Evolutionary conservation across 2,888 invertebrate genomes (phyloP), one percentile per base, ranked within the genome.

Genomic region (Notocelia uddmanniana): DNA sequence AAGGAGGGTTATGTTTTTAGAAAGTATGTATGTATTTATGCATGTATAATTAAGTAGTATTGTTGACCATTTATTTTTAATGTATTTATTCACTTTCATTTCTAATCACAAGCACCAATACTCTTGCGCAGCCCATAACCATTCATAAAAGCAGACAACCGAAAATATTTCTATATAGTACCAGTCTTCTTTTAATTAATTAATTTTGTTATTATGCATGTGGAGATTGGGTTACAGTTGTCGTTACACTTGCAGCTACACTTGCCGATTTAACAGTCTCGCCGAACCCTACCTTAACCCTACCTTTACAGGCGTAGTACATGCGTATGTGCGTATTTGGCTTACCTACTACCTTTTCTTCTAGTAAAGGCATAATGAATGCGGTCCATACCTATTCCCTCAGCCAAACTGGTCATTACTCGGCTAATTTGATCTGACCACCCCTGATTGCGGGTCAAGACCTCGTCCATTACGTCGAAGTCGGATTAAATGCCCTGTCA

Each of bases 401-500:
- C 15, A 26, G 15, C 45, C 45, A 67, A 55, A 55, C 37, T 60
- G 66, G 59, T 60, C 45, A 72, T 72, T 72, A 68, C 23, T 23
- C 34, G 26, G 68, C 48, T 68, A 68, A 72, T 68, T 72, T 60
- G 67, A 72, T 68, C 62, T 45, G 60, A 18, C 55, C 55, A 57
- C 68, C 72, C 71, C 72, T 68, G 68, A 68, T 72, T 68, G 62
- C 48, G 34, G 67, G 72, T 57, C 67, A 68, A 54, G 72, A 76
- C 77, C 77, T 71, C 54, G 71, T 76, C 80, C 79, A 84, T 82
- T 84, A 83, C 26, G 41, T 13, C 48, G 21, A 76, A 73, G 70
- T 66, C 76, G 78, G 78, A 81, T 82, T 80, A 82, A 57, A 68
- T 62, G 71, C 52, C 50, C 54, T 21, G 79, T 80, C 80, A 81